Base-by-base conservation (phyloP, 2,888 invertebrate species). In the Saturnia japonica region DNA sequence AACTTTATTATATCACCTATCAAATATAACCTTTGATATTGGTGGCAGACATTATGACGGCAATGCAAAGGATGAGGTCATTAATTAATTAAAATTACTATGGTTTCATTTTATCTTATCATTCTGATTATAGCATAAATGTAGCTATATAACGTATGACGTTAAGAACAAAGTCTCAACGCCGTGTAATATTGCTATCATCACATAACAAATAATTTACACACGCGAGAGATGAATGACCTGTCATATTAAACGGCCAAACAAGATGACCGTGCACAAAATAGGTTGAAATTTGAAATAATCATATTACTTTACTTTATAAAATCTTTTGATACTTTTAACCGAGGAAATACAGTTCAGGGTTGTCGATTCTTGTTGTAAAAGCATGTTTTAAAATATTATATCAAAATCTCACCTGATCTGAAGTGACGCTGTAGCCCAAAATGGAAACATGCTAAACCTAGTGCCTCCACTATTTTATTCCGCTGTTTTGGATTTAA, bases 181-280 rank as follows among this genome's bases (percentile, higher is more conserved):
- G 25, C 25, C 9, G 4, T 14, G 9, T 60, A 14, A 60, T 28
- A 60, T 28, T 28, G 57, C 19, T 28, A 28, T 60, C 57, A 60
- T 68, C 42, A 16, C 19, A 16, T 8, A 47, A 68, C 68, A 68
- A 42, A 42, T 68, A 68, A 43, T 68, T 68, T 42, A 42, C 68
- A 57, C 57, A 54, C 16, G 43, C 47, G 22, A 11, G 28, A 64
- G 45, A 64, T 69, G 45, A 69, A 64, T 47, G 47, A 47, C 62
- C 64, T n/a, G 62, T 60, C 62, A 34, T 62, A 54, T 22, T 54
- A 22, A n/a, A 22, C 54, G 54, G 6, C 25, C 47, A 64, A 64
- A 64, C 25, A 25, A 67, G 62, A 62, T 69, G 54, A 68, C 54
- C 68, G 45, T 69, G 69, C 54, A 28, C 43, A 62, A 45, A 40